Conservation (phyloP, 2,113 vertebrate species). For the Rattus rattus region DNA sequence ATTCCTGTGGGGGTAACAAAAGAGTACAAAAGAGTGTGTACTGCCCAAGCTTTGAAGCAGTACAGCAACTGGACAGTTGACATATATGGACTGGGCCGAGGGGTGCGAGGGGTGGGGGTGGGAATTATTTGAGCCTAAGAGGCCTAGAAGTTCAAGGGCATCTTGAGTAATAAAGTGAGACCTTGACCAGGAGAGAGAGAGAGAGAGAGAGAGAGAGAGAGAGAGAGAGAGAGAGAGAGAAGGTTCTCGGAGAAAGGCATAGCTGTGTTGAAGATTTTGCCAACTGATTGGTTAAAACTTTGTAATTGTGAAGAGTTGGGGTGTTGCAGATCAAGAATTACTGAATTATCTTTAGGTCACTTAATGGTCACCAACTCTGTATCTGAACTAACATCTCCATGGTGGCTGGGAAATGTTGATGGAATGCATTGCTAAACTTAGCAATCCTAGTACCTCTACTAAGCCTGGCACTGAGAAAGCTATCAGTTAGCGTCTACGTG, state of each 20-base stretch:
- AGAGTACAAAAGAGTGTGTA: background rate
- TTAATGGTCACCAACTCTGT: background rate
- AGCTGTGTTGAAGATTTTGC: background rate
- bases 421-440: background rate
- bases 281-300: background rate
- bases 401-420: background rate
- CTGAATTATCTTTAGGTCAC: background rate
- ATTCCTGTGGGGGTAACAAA: background rate
- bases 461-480: background rate
- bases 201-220: no score
- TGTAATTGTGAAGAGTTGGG: background rate
- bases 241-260: background rate
- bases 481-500: background rate
- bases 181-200: background rate
- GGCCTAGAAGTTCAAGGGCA: background rate
- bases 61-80: background rate
- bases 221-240: background rate
- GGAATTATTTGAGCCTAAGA: background rate
- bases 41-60: background rate
- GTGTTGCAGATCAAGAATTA: background rate
- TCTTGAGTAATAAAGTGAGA: background rate
- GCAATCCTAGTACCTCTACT: background rate
- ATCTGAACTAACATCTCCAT: background rate
- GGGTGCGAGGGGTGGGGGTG: background rate
- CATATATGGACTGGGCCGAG: background rate